Evolutionary conservation across 2,888 invertebrate genomes (phyloP), one percentile per base, ranked within the genome.

Genomic region (Meteorus cinctellus): DNA sequence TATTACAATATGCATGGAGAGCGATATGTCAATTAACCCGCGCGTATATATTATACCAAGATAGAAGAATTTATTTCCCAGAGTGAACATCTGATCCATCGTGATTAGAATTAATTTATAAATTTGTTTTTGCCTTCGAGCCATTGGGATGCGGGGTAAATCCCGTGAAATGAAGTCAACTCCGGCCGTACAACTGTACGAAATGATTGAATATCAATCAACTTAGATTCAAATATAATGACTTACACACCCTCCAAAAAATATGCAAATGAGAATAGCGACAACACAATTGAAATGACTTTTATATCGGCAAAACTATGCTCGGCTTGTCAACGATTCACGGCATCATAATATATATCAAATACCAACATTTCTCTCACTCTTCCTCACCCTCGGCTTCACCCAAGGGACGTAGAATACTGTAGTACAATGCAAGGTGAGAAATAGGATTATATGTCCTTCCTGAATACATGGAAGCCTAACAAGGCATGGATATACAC

Each of bases 391-490:
- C n/a, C 19, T 41, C 41, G 41, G 19, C 19, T n/a, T 55, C 19
- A 4, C 55, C 10, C 55, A 19, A 24, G 55, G 8, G 55, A 55
- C 6, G n/a, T 8, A 8, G 55, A 65, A 65, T 65, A 36, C 65
- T 36, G 8, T n/a, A 29, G 62, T 62, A 60, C 60, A 71, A 71
- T 69, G 55, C 65, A 60, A 71, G 62, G 60, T 71, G 71, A 71
- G 60, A 62, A 72, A 72, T 72, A 63, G 72, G 72, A 72, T 72
- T 72, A 72, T 55, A 31, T 27, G 27, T 63, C 48, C 48, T 55
- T 59, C 63, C 72, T 29, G 63, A 65, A 48, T 72, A 72, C 48
- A 72, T 62, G 63, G 63, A 72, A 72, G 72, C 72, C 72, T 63
- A 72, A 72, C 72, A 72, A 72, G 63, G n/a, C 62, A 62, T 48